These are phyloP conservation scores for Panagrolaimus sp. DNA, from an alignment of 1,140 invertebrate genomes.

Conservation along the genomic window DNA sequence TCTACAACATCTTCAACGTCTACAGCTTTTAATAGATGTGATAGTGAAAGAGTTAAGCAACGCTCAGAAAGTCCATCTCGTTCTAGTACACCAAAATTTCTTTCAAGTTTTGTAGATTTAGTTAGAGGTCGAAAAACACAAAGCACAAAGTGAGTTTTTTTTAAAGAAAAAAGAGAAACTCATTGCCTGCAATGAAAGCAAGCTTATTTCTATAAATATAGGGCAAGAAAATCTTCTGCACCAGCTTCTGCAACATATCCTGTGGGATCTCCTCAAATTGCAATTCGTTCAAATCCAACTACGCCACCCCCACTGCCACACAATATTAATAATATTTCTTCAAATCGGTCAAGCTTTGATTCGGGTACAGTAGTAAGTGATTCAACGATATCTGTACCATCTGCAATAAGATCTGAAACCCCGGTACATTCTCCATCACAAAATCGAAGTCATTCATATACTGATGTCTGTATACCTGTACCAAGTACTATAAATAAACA, in stretches of 20 bases:
- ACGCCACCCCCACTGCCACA: neutral
- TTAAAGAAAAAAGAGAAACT: too few relatives aligned
- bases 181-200: too few relatives aligned
- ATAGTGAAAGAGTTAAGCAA: neutral
- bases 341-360: conserved; percentile 3
- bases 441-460: too few relatives aligned
- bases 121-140: too few relatives aligned
- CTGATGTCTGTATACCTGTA: too few relatives aligned
- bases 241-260: neutral
- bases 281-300: neutral
- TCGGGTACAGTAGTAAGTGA: conserved; percentile 7
- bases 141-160: too few relatives aligned
- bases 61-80: conserved; percentile 8
- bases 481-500: too few relatives aligned
- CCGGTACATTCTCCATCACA: too few relatives aligned
- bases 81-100: neutral
- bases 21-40: neutral
- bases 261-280: neutral
- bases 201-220: neutral
- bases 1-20: neutral
- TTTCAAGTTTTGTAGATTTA: too few relatives aligned
- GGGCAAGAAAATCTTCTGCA: neutral
- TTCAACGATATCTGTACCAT: conserved; percentile 6
- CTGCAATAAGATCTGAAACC: neutral
- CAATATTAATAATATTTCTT: neutral